These are phyloP conservation scores for Melanitta fusca DNA, from an alignment of 2,797 vertebrate species.

Conservation along the genomic window DNA sequence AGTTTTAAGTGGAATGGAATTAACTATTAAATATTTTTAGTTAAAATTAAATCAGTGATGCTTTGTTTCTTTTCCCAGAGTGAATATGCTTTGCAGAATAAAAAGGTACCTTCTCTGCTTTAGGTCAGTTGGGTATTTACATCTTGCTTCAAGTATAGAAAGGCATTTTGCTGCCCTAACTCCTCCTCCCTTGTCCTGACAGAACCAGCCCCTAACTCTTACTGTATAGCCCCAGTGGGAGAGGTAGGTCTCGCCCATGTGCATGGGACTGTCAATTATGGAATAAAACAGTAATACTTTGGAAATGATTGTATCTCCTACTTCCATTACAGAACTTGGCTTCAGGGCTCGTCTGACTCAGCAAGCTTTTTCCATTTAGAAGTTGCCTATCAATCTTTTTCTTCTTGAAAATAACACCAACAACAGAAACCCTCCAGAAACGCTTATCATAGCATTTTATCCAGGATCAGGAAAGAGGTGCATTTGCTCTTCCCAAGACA, in stretches of 20 bases:
- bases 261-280: background rate
- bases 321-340: conserved; percentile 44
- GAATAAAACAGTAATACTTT: background rate
- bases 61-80: background rate
- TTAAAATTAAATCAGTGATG: background rate
- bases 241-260: background rate
- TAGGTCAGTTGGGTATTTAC: background rate
- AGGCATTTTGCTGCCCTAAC: background rate
- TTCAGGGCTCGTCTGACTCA: conserved; percentile 27
- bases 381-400: background rate
- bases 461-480: background rate
- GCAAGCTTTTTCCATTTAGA: conserved; percentile 23
- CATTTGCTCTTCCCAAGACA: background rate
- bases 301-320: background rate
- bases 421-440: background rate
- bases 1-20: background rate
- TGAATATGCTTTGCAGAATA: background rate
- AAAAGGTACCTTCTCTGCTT: background rate
- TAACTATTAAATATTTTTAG: background rate
- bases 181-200: background rate
- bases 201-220: background rate
- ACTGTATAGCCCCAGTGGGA: background rate
- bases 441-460: conserved; percentile 21
- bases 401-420: background rate
- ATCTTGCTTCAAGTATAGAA: background rate